A percentile compares a stretch with the other conserved stretches of the same genome.
Evolutionary conservation across 2,113 vertebrate genomes (phyloP).

Genomic region (Urocynchramus pylzowi): DNA sequence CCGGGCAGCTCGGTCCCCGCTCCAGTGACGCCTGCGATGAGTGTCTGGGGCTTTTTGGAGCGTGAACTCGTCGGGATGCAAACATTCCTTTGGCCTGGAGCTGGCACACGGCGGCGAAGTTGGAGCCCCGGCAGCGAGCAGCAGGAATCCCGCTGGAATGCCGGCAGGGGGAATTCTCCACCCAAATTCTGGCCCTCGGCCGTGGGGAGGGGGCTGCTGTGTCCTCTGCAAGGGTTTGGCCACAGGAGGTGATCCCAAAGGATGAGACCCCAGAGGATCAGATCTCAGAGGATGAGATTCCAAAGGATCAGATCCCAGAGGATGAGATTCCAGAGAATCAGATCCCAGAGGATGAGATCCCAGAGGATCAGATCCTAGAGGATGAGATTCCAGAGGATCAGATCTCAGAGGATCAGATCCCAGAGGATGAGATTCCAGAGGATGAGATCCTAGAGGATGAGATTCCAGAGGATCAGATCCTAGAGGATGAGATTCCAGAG

Average conservation of each 20-base stretch:
- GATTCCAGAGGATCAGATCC: no score
- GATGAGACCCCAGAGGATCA: neutral
- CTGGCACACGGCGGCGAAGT: neutral
- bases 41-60: neutral
- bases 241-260: accelerated
- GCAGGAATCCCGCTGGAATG: neutral
- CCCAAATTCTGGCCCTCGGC: accelerated
- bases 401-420: neutral
- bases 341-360: no score
- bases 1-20: neutral
- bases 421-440: neutral
- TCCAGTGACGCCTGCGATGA: neutral
- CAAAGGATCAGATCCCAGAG: no score
- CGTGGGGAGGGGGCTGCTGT: neutral
- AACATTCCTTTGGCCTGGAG: neutral
- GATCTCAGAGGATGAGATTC: neutral
- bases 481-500: no score
- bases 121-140: neutral
- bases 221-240: neutral
- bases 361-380: no score
- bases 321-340: no score
- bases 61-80: neutral
- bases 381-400: no score
- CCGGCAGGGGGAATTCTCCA: accelerated
- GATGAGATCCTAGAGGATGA: neutral